Evolutionary conservation across 2,113 vertebrate species (phyloP).

Genomic region (rabbit (Oryctolagus cuniculus)): mOryCun1.1 NC_091439.1:109996001-109996500

Average conservation of each 20-base stretch:
- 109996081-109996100: conserved; percentile 97
- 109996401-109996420: neutral
- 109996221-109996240: conserved; percentile 85
- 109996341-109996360: conserved; percentile 64
- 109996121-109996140: conserved; percentile 95
- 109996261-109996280: conserved; percentile 72
- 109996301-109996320: conserved; percentile 82
- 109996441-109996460: conserved; percentile 56
- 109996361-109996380: conserved; percentile 71
- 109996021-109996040: conserved; percentile 88
- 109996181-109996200: conserved; percentile 90
- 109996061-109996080: conserved; percentile 96
- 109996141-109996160: conserved; percentile 92
- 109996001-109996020: conserved; percentile 98
- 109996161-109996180: conserved; percentile 95
- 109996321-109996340: conserved; percentile 84
- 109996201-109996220: conserved; percentile 85
- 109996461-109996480: neutral
- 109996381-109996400: conserved; percentile 32
- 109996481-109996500: neutral
- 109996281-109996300: conserved; percentile 41
- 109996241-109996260: conserved; percentile 71
- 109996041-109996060: conserved; percentile 79
- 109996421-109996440: too few species aligned
- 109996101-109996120: conserved; percentile 97